These are phyloP conservation scores for Oreochromis tanganicae DNA, from an alignment of 2,113 vertebrate genomes.

Conservation along the genomic window DNA sequence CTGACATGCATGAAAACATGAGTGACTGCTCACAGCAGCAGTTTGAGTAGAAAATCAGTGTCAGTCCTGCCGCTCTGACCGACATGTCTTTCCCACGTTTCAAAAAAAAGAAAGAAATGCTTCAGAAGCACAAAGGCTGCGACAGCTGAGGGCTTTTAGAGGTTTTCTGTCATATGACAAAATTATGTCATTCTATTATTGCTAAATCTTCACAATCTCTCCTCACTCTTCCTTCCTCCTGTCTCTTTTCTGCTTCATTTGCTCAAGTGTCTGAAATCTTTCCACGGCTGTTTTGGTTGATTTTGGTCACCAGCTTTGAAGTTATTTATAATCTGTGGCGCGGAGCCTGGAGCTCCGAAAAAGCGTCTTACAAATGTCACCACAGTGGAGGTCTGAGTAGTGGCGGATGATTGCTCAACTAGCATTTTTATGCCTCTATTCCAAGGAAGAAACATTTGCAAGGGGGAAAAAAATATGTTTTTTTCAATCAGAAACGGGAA, in stretches of 20 bases:
- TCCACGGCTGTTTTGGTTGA: not conserved
- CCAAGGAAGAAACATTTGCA: not conserved
- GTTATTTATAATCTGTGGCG: conserved; percentile 58
- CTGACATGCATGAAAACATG: not conserved
- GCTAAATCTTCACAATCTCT: not conserved
- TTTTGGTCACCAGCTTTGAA: conserved; percentile 19
- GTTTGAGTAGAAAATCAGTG: not conserved
- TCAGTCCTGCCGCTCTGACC: not conserved
- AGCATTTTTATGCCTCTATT: not conserved
- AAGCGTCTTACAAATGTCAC: conserved; percentile 7
- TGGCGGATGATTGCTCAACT: not conserved
- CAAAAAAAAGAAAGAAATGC: not conserved
- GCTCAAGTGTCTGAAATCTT: not conserved
- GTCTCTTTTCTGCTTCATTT: not conserved
- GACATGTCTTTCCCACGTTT: not conserved
- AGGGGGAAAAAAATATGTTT: not conserved
- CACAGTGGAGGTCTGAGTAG: not conserved
- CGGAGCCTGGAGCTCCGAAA: conserved; percentile 22
- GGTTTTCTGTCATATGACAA: not conserved
- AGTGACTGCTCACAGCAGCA: conserved; percentile 6
- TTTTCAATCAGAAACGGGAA: not conserved
- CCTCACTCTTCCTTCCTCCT: not conserved
- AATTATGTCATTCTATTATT: not conserved
- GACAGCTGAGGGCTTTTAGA: not conserved
- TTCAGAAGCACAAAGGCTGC: not conserved